Base-by-base conservation (phyloP, 2,113 vertebrate species). In the Tylochromis polylepis region DNA sequence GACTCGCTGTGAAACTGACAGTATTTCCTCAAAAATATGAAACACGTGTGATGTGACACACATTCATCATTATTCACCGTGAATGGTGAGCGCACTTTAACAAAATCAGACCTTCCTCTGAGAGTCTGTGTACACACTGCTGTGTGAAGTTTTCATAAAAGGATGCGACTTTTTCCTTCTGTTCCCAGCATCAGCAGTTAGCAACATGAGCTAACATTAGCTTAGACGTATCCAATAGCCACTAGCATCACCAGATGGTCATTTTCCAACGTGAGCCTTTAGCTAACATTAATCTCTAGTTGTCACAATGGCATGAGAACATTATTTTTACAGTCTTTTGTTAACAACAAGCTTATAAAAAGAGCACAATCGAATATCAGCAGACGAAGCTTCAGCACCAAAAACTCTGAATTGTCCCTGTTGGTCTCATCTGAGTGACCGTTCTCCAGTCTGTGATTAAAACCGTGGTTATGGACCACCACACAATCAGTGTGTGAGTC, bases 341-440 rank as follows among this genome's bases (percentile, higher is more conserved):
- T 11, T 29, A 34, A 34, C 20, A 34, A 62, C 16, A 62, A 34
- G 0, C 0, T 9, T 20, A 34, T 34, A 20, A 62, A 62, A 62
- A 34, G 29, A 18, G 58, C 58, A 60, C 4, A 10, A 60, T 60
- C 1, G 0, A 18, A 60, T 31, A 31, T 31, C 58, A 31, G 58
- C 58, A 10, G 9, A 2, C 20, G 58, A 60, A 60, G 29, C 2
- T 60, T 20, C 58, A 60, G 29, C 58, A 34, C 16, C 58, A 34
- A 34, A 60, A 31, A 1, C 8, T n/a, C 18, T 2, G 31, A 34
- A 20, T 34, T 18, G 9, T 62, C 0, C 0, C 31, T n/a, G 60
- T 36, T 12, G 31, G 11, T 34, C 59, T 62, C 31, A 36, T 4
- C 46, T 16, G 15, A 49, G 46, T 6, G 46, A 49, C 16, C 60